Evolutionary conservation across 2,113 vertebrate species (phyloP).

Genomic region (Eulemur rufifrons): DNA sequence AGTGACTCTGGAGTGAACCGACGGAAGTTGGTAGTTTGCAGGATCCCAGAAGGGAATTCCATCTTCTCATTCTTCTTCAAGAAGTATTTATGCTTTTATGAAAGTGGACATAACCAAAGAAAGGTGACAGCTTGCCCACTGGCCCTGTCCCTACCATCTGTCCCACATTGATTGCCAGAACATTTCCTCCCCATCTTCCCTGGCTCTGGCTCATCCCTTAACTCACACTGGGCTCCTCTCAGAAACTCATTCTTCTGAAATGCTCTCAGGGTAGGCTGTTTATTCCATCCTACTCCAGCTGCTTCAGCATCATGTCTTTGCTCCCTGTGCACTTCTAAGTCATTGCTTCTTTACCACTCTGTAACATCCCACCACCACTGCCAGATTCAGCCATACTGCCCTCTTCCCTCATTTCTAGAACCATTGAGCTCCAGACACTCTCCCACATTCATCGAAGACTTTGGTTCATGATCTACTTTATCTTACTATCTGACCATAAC

Average conservation of each 20-base stretch:
- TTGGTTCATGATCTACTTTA: not conserved
- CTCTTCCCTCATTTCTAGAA: not conserved
- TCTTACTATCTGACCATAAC: not conserved
- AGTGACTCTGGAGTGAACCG: conserved; percentile 94
- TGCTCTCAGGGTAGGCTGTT: not conserved
- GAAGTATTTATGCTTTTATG: conserved; percentile 84
- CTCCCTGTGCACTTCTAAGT: not conserved
- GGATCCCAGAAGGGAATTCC: conserved; percentile 91
- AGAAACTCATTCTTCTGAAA: not conserved
- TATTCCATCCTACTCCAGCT: not conserved
- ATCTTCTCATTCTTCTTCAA: conserved; percentile 95
- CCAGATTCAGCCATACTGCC: not conserved
- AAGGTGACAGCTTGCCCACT: not conserved
- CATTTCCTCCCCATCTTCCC: not conserved
- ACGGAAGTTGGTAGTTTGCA: conserved; percentile 91
- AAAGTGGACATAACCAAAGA: conserved; percentile 49
- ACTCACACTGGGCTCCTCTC: not conserved
- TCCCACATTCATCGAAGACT: not conserved
- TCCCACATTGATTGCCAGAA: not conserved
- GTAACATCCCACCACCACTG: not conserved
- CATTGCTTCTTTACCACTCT: not conserved
- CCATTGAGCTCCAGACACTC: not conserved
- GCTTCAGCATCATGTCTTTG: not conserved
- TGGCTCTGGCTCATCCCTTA: not conserved
- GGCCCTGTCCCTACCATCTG: not conserved